Evolutionary conservation across 1,140 invertebrate genomes (phyloP).

Genomic region (Araneus ventricosus): DNA sequence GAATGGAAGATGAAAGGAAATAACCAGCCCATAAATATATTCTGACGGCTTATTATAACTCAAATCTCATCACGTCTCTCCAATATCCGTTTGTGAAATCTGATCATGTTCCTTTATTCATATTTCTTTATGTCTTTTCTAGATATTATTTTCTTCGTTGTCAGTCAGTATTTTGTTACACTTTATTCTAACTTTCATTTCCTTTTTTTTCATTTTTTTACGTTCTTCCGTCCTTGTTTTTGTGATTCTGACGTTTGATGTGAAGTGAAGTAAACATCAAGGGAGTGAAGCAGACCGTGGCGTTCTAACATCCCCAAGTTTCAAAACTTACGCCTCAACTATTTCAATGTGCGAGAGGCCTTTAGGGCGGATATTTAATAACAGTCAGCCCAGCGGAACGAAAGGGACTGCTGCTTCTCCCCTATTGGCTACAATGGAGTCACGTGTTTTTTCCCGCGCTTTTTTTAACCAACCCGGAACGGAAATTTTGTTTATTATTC

Average conservation of each 20-base stretch:
- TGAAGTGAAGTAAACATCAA: constrained; percentile 47
- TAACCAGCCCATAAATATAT: background rate
- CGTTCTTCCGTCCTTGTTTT: background rate
- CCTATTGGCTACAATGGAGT: constrained; percentile 34
- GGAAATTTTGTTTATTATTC: constrained; percentile 15
- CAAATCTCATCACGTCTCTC: background rate
- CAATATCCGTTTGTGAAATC: background rate
- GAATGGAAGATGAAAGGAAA: background rate
- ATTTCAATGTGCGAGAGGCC: constrained; percentile 12
- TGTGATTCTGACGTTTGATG: constrained; percentile 28
- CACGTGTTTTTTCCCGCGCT: background rate
- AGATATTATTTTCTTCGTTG: constrained; percentile 16
- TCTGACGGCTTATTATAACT: background rate
- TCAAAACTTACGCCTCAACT: constrained; percentile 40
- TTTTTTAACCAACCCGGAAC: background rate
- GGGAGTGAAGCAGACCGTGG: constrained; percentile 22
- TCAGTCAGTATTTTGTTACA: constrained; percentile 19
- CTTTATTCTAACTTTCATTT: constrained; percentile 36
- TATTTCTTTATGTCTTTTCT: background rate
- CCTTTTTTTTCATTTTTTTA: background rate
- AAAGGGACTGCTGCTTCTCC: background rate
- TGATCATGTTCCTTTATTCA: background rate
- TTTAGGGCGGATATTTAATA: constrained; percentile 46
- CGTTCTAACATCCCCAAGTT: constrained; percentile 7
- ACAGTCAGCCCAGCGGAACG: constrained; percentile 29